phyloP scores from a whole-genome alignment of 2,888 invertebrate genomes.

The Tipula confusa region DNA sequence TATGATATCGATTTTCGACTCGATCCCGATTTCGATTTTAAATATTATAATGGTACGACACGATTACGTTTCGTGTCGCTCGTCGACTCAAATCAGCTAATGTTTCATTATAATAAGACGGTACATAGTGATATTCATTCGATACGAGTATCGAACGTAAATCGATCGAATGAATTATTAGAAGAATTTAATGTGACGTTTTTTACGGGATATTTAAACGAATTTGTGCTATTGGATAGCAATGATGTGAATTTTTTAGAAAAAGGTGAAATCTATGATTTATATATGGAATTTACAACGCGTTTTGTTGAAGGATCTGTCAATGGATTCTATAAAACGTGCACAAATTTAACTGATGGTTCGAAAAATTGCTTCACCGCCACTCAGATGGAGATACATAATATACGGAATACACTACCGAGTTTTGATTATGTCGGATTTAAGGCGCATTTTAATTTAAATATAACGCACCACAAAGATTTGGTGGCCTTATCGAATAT shows the following conservation, averaged over 20 bases:
- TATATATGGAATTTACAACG: background rate
- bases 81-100: background rate
- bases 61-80: background rate
- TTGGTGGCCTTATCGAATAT: slow-evolving; percentile 50
- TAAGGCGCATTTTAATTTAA: slow-evolving; percentile 60
- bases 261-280: background rate
- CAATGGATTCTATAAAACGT: background rate
- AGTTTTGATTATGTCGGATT: slow-evolving; percentile 65
- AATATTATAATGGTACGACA: background rate
- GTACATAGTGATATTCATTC: background rate
- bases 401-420: slow-evolving; percentile 66
- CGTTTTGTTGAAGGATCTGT: background rate
- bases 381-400: slow-evolving; percentile 64
- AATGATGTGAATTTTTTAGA: background rate
- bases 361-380: slow-evolving; percentile 44
- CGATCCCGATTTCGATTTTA: background rate
- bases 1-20: background rate
- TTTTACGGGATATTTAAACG: background rate
- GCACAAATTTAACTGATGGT: background rate
- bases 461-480: slow-evolving; percentile 41
- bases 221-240: background rate
- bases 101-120: background rate
- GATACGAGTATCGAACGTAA: background rate
- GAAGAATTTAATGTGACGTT: background rate
- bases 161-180: background rate